phyloP scores from a whole-genome alignment of 1,140 invertebrate species.

The Listronotus bonariensis region DNA sequence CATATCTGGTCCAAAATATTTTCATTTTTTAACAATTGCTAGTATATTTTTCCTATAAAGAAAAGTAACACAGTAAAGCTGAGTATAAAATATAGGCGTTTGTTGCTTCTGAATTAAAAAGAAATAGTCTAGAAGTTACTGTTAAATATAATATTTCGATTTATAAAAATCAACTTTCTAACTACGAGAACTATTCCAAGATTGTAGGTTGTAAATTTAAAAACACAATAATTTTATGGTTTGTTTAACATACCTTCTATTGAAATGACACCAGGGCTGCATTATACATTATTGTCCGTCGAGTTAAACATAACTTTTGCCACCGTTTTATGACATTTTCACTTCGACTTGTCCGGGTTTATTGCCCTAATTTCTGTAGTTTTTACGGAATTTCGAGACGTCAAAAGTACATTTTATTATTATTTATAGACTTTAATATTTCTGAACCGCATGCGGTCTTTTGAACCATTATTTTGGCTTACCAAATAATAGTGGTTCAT shows the following conservation, averaged over 20 bases:
- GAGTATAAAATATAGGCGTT: too few relatives aligned
- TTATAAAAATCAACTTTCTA: slow-evolving; percentile 8
- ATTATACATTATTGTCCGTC: slow-evolving; percentile 1
- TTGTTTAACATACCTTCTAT: not conserved
- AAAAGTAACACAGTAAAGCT: too few relatives aligned
- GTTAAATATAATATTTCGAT: too few relatives aligned
- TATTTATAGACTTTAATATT: slow-evolving; percentile 9
- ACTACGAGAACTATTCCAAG: not conserved
- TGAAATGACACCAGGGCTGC: not conserved
- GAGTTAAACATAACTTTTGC: slow-evolving; percentile 5
- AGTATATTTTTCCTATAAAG: too few relatives aligned
- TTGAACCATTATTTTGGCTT: slow-evolving; percentile 6
- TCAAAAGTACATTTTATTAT: slow-evolving; percentile 13
- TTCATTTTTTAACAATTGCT: too few relatives aligned
- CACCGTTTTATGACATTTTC: slow-evolving; percentile 13
- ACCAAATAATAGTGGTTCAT: slow-evolving; percentile 2
- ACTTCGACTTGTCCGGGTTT: not conserved
- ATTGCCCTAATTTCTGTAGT: not conserved
- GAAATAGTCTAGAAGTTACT: too few relatives aligned
- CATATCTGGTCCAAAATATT: too few relatives aligned
- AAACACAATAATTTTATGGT: slow-evolving; percentile 5
- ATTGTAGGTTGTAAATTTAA: slow-evolving; percentile 3
- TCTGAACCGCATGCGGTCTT: slow-evolving; percentile 11
- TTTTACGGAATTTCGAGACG: slow-evolving; percentile 1
- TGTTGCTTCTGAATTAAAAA: too few relatives aligned